Percentiles rank a stretch among this genome's conserved stretches.
These are phyloP conservation scores for Callorhinus ursinus DNA, from an alignment of 2,113 vertebrate genomes.

Conservation along the genomic window DNA sequence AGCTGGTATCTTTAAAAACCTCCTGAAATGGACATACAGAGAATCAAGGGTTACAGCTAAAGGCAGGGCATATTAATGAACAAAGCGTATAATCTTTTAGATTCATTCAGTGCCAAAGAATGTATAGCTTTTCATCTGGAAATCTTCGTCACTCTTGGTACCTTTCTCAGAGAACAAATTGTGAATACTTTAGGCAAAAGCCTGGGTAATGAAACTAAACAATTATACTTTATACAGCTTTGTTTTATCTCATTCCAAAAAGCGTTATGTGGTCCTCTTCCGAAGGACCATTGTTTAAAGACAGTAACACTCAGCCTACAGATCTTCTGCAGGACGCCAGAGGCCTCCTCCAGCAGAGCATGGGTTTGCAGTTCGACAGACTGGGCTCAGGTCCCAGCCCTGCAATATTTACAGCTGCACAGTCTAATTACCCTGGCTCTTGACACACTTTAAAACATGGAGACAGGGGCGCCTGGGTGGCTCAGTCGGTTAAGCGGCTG, in stretches of 20 bases:
- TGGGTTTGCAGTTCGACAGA: background rate
- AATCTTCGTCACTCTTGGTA: background rate
- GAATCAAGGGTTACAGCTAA: background rate
- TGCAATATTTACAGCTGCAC: background rate
- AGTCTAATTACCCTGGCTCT: background rate
- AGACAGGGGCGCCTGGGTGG: background rate
- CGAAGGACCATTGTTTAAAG: background rate
- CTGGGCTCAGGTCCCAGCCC: background rate
- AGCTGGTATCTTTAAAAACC: background rate
- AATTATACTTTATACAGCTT: slow-evolving; percentile 42
- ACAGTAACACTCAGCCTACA: background rate
- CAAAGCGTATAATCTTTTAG: background rate
- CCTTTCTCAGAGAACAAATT: background rate
- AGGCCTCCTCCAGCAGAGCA: background rate
- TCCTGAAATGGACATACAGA: background rate
- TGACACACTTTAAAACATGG: slow-evolving; percentile 18
- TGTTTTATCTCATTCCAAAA: background rate
- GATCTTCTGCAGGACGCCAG: background rate
- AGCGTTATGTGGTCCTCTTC: background rate
- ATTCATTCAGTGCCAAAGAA: slow-evolving; percentile 23
- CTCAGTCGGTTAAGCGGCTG: too few species aligned
- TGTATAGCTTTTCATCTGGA: background rate
- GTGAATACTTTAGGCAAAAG: slow-evolving; percentile 33
- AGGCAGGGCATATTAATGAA: background rate
- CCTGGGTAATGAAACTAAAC: background rate